Percentiles rank a stretch among this genome's conserved stretches.
Conservation (phyloP, 2,113 vertebrate species). For the Podocnemis expansa region DNA sequence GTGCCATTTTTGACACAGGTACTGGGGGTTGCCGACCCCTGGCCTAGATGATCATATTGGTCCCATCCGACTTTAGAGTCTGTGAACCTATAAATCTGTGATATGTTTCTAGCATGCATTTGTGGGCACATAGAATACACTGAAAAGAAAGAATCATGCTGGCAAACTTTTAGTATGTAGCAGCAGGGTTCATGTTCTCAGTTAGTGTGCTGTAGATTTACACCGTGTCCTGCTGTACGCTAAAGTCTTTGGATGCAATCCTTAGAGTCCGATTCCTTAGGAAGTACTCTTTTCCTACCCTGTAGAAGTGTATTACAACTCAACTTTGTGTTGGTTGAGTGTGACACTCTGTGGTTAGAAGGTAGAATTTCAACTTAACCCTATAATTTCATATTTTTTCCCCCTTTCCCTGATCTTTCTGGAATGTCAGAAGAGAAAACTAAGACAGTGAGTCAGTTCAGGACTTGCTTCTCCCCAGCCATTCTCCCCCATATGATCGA, state of each 20-base stretch:
- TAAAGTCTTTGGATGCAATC: neutral
- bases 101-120: conserved; percentile 18
- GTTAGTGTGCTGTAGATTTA: neutral
- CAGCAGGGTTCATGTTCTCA: neutral
- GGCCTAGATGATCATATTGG: no score
- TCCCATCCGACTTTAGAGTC: no score
- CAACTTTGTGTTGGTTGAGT: neutral
- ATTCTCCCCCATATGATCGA: neutral
- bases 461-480: neutral
- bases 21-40: no score
- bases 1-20: no score
- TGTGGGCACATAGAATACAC: neutral
- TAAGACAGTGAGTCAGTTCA: neutral
- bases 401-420: accelerated
- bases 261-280: conserved; percentile 11
- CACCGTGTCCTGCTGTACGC: no score
- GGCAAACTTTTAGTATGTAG: neutral
- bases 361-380: neutral
- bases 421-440: neutral
- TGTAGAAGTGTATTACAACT: conserved; percentile 18
- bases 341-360: neutral
- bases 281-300: conserved; percentile 13
- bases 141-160: neutral
- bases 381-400: neutral
- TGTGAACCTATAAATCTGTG: neutral